These are phyloP conservation scores for Bradypus variegatus DNA, from an alignment of 2,797 vertebrate genomes.

Conservation along the genomic window DNA sequence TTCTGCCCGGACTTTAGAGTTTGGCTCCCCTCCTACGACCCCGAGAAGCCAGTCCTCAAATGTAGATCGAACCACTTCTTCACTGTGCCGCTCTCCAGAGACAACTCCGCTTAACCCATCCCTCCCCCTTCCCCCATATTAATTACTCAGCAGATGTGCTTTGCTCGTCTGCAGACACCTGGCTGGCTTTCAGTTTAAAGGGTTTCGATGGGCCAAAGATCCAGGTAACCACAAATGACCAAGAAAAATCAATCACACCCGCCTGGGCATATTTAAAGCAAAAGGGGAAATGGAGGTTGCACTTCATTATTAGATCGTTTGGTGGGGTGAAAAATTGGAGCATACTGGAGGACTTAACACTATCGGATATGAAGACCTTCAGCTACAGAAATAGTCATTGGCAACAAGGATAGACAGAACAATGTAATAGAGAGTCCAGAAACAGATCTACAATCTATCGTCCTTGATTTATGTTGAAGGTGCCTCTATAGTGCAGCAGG, in stretches of 20 bases:
- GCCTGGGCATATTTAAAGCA: background rate
- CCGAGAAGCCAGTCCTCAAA: background rate
- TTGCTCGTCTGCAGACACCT: slow-evolving; percentile 27
- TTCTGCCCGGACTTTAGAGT: accelerated
- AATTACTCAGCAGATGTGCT: slow-evolving; percentile 7
- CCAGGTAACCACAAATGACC: background rate
- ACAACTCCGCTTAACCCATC: background rate
- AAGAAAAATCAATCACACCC: background rate
- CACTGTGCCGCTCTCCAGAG: accelerated
- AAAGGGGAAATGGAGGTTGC: background rate
- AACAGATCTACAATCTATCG: background rate
- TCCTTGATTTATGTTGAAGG: background rate
- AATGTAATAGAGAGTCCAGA: background rate
- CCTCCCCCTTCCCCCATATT: background rate
- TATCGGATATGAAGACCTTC: background rate
- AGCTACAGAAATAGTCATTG: background rate
- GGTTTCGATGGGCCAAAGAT: slow-evolving; percentile 34
- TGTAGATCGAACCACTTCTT: background rate
- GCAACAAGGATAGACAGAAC: background rate
- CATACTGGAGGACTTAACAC: background rate
- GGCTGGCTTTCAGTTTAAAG: slow-evolving; percentile 36
- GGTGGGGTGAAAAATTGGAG: background rate
- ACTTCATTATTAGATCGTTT: background rate
- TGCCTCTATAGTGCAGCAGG: background rate
- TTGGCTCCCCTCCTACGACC: background rate